Evolutionary conservation across 2,113 vertebrate species (phyloP).

Genomic region (Tor tambroides): DNA sequence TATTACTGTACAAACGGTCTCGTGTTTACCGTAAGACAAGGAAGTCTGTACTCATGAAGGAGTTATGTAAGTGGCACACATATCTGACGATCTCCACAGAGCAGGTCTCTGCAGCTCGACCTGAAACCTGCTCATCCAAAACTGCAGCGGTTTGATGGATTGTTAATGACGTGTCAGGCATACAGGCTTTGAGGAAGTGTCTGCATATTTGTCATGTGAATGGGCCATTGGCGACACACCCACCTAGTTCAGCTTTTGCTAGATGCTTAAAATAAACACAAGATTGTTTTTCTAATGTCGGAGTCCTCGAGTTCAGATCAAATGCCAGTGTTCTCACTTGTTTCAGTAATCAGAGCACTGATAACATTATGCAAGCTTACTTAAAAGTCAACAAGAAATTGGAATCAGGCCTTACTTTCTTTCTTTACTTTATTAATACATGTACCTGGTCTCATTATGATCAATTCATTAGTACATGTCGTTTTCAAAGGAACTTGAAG

Average conservation of each 20-base stretch:
- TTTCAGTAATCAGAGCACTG: background rate
- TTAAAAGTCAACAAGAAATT: background rate
- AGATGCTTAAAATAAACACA: constrained; percentile 62
- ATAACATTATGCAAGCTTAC: background rate
- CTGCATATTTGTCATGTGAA: constrained; percentile 23
- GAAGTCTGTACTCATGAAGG: background rate
- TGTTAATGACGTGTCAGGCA: background rate
- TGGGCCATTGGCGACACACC: constrained; percentile 42
- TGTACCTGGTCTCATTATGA: background rate
- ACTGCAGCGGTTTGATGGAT: constrained; percentile 15
- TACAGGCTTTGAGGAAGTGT: constrained; percentile 34
- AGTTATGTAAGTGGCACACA: constrained; percentile 39
- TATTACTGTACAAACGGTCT: no score
- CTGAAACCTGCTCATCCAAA: background rate
- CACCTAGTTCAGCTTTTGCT: constrained; percentile 46
- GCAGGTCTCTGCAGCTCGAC: background rate
- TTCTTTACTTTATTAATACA: background rate
- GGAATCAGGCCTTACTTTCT: background rate
- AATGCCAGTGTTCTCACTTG: background rate
- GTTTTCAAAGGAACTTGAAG: background rate
- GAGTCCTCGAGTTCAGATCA: background rate
- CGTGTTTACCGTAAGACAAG: background rate
- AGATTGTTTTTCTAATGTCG: constrained; percentile 18
- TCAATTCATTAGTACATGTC: background rate
- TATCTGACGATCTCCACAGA: background rate